These are phyloP conservation scores for Leptinotarsa peninsularis DNA, from an alignment of 2,888 invertebrate genomes.

Conservation along the genomic window DNA sequence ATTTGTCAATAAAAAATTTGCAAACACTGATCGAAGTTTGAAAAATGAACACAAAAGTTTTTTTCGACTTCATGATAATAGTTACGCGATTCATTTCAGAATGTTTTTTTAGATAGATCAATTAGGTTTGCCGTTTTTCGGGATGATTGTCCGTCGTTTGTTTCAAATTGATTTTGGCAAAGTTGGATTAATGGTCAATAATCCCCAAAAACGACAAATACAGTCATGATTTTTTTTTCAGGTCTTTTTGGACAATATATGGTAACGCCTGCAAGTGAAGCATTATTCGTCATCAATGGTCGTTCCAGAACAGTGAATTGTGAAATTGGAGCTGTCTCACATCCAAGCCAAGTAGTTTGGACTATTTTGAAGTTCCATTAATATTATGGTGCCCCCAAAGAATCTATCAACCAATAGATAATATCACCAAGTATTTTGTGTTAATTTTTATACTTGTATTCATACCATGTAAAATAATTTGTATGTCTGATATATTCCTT, in stretches of 20 bases:
- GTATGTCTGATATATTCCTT: background rate
- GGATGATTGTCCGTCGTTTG: no score
- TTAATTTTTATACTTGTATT: slow-evolving; percentile 8
- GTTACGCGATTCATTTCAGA: no score
- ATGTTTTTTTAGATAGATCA: no score
- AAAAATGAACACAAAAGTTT: no score
- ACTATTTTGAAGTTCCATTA: slow-evolving; percentile 72
- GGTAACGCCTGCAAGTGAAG: slow-evolving; percentile 78
- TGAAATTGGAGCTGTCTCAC: slow-evolving; percentile 77
- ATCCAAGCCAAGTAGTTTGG: slow-evolving; percentile 76
- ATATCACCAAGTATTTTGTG: slow-evolving; percentile 7
- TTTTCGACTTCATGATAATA: no score
- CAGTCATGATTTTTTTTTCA: slow-evolving; percentile 40
- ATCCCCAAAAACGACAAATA: no score
- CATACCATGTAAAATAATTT: slow-evolving; percentile 2
- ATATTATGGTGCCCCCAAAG: slow-evolving; percentile 5
- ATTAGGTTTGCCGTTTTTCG: no score
- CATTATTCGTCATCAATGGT: slow-evolving; percentile 79
- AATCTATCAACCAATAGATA: slow-evolving; percentile 19
- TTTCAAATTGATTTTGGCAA: background rate
- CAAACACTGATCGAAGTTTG: no score
- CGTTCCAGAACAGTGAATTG: slow-evolving; percentile 79
- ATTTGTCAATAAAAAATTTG: no score
- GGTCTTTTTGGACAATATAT: slow-evolving; percentile 80
- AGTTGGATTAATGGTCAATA: background rate